Base-by-base conservation (phyloP, 2,797 vertebrate species). In the Phrynocephalus vlangalii region DNA sequence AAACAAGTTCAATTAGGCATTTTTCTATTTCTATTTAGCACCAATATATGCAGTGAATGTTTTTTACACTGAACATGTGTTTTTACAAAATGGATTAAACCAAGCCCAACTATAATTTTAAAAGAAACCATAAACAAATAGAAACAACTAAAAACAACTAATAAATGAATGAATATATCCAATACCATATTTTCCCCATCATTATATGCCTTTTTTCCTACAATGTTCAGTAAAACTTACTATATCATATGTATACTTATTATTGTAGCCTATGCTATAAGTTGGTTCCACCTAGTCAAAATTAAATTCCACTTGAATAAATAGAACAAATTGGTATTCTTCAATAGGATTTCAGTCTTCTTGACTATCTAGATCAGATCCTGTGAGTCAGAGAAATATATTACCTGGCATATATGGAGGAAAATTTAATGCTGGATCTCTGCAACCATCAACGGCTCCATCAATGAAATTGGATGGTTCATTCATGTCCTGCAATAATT, bases 401-500 rank as follows among this genome's bases (percentile, higher is more conserved):
- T 97, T 97, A 99, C 98, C 1, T 90, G 98, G 98, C 97, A 98
- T 98, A 75, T 98, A 99, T 1, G 98, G 98, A 50, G 98, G 98
- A 1, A 1, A 44, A 78, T 96, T 96, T 80, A 96, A 87, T 13
- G 28, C 68, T 6, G 15, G 0, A 10, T 95, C 4, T 24, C 10
- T 82, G 82, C 96, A 97, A 77, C 94, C 94, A 78, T 86, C 95
- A 48, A 97, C 97, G 15, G 97, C 97, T 85, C 98, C 98, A 28
- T 98, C 96, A 80, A 98, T 98, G 94, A 98, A 98, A 94, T 96
- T 98, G 8, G 97, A 90, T 0, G 98, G 98, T 83, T 99, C 98
- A 86, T 99, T 99, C 98, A 99, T 98, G 93, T 98, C 98, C 98
- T 99, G 83, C 15, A 44, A 7, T 44, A 16, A 33, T 67, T 22